Conservation (phyloP, 1,140 invertebrate species). For the Tetramorium simillimum region DNA sequence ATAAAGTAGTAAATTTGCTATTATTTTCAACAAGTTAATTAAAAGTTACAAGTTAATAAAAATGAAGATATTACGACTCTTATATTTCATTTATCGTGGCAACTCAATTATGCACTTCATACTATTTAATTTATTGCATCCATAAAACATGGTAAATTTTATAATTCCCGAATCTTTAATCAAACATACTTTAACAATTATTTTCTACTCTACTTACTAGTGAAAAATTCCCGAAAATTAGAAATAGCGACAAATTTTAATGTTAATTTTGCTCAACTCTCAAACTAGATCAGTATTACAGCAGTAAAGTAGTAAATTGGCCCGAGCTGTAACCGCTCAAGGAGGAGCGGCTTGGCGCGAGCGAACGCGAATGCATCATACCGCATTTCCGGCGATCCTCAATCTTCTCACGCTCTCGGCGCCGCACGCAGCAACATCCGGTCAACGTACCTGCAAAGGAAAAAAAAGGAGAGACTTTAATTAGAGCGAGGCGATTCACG, state of each 20-base stretch:
- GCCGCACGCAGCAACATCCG: slow-evolving; percentile 46
- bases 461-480: slow-evolving; percentile 65
- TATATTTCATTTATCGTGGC: neutral
- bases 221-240: neutral
- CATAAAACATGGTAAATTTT: neutral
- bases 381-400: slow-evolving; percentile 66
- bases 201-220: neutral
- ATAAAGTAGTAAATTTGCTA: no score
- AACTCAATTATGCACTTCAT: neutral
- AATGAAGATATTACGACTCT: neutral
- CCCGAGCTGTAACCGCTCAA: neutral
- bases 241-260: neutral
- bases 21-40: neutral
- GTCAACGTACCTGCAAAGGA: slow-evolving; percentile 74
- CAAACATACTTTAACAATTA: neutral
- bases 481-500: slow-evolving; percentile 66
- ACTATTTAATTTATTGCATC: neutral
- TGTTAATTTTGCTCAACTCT: neutral
- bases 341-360: neutral
- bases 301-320: neutral
- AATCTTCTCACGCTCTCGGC: slow-evolving; percentile 69
- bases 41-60: neutral
- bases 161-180: neutral
- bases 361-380: slow-evolving; percentile 48
- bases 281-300: neutral